A percentile compares a stretch with the other conserved stretches of the same genome.
Evolutionary conservation across 2,113 vertebrate genomes (phyloP).

Genomic region (Litocranius walleri): DNA sequence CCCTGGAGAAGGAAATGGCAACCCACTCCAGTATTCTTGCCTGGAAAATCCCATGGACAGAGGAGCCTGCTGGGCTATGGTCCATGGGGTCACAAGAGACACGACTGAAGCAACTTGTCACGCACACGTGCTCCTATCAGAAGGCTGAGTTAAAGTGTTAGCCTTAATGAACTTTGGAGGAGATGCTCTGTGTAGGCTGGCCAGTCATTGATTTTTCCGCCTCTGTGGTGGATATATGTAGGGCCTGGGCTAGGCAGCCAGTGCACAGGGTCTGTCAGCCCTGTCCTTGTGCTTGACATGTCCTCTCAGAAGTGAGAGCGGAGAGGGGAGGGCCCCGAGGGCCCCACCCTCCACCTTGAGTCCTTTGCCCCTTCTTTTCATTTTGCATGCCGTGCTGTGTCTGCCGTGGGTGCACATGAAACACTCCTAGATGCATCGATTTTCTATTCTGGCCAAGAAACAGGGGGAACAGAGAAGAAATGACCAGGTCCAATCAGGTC

Average conservation of each 20-base stretch:
- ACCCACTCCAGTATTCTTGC: not conserved
- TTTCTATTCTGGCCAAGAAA: not conserved
- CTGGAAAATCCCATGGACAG: not conserved
- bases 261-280: not conserved
- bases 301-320: not conserved
- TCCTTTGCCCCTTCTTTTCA: not conserved
- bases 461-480: not conserved
- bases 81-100: not conserved
- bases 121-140: not conserved
- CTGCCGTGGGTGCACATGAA: not conserved
- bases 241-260: not conserved
- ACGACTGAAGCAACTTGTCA: not conserved
- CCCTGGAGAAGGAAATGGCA: not conserved
- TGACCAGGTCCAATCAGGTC: not conserved
- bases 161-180: slow-evolving; percentile 10
- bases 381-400: not conserved
- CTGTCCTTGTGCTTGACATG: not conserved
- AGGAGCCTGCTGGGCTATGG: not conserved
- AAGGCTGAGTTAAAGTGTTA: not conserved
- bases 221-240: not conserved
- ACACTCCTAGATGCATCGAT: rapidly evolving
- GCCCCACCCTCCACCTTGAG: not conserved
- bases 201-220: not conserved
- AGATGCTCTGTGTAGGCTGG: not conserved
- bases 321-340: not conserved